Base-by-base conservation (phyloP, 2,888 invertebrate species). In the Orthonevra nobilis region DNA sequence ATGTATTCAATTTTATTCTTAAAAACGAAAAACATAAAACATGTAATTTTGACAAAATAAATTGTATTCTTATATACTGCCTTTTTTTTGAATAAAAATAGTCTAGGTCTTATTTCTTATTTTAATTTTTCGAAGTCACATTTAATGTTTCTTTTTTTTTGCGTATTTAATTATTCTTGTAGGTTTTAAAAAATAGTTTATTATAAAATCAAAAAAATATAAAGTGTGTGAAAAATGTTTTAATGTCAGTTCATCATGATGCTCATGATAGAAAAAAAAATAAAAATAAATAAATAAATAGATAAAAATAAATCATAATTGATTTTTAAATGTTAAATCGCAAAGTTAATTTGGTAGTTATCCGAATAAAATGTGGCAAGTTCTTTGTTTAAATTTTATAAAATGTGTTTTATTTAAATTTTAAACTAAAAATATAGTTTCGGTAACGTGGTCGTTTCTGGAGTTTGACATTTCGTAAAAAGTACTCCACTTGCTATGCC, bases 131-230 rank as follows among this genome's bases (percentile, higher is more conserved):
- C 42, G 14, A 66, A 79, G 66, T 66, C 79, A 56, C 72, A 64
- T 34, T 42, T 52, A 32, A 38, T 58, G 48, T 50, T 26, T 61
- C 10, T 28, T 52, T 60, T 48, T 9, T 26, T 61, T 60, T 73
- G 61, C 73, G 30, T 79, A 79, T 79, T 73, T 79, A 79, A 79
- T 60, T 60, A 61, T 56, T 66, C 52, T 73, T n/a, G 30, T 79
- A 79, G 66, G 52, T 50, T 32, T 30, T 48, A 26, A 44, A 77
- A 66, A 30, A 66, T 73, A 68, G 66, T 48, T 79, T 73, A 61
- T 64, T 46, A 64, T 64, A 44, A 48, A n/a, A n/a, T n/a, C n/a
- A n/a, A n/a, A 56, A 50, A 36, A 50, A 15, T 61, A 61, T 50
- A 54, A 46, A 63, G 63, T 69, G 81, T 81, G 73, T n/a, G 64